phyloP scores from a whole-genome alignment of 2,113 vertebrate genomes.

The Trichechus manatus region DNA sequence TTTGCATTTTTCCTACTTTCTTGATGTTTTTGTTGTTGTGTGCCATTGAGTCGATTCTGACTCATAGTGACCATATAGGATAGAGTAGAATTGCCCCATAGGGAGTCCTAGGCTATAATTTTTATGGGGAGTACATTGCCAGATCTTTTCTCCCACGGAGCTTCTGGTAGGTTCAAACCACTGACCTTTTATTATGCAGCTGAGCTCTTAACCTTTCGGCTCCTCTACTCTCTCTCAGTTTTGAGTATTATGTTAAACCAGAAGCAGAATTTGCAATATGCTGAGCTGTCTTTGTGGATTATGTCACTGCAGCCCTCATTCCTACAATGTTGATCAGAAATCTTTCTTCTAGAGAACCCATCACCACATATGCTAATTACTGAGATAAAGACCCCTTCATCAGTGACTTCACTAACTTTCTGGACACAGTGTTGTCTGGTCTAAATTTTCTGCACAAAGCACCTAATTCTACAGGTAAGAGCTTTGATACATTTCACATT shows the following conservation, averaged over 20 bases:
- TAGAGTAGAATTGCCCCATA: not conserved
- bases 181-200: too few relatives aligned
- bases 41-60: too few relatives aligned
- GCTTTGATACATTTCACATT: not conserved
- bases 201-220: too few relatives aligned
- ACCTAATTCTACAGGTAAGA: not conserved
- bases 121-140: not conserved
- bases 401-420: not conserved
- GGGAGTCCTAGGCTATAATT: not conserved
- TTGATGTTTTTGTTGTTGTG: too few relatives aligned
- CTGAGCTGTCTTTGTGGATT: not conserved
- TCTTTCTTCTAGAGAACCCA: not conserved
- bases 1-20: not conserved
- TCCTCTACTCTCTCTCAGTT: not conserved
- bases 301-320: not conserved
- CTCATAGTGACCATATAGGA: too few relatives aligned
- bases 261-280: not conserved
- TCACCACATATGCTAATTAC: not conserved
- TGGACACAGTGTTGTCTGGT: not conserved
- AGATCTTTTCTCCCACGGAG: not conserved
- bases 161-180: too few relatives aligned
- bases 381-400: not conserved
- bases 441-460: not conserved
- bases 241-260: not conserved
- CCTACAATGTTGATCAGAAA: not conserved